These are phyloP conservation scores for Ranitomeya imitator DNA, from an alignment of 2,113 vertebrate species.

Conservation along the genomic window DNA sequence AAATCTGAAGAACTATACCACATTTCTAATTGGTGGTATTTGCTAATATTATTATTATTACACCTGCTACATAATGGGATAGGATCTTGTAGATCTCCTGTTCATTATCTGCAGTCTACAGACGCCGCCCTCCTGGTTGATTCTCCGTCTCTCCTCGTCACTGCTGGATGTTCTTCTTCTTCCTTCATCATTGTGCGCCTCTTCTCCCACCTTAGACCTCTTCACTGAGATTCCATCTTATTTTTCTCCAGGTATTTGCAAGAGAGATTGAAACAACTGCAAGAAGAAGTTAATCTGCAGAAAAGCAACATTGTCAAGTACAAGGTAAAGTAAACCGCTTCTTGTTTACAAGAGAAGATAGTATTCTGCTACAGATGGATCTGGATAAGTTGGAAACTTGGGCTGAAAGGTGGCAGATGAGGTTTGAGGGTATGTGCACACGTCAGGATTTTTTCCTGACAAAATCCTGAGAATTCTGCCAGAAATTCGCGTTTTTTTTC, in stretches of 20 bases:
- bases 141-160: neutral
- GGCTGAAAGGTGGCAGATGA: no score
- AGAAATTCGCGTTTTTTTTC: no score
- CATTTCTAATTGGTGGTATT: no score
- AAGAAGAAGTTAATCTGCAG: constrained; percentile 89
- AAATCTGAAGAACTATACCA: no score
- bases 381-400: no score
- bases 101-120: constrained; percentile 12
- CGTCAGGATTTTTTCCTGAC: no score
- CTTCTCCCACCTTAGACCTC: neutral
- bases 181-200: neutral
- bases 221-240: constrained; percentile 7
- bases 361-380: no score
- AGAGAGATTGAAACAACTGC: constrained; percentile 89
- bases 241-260: constrained; percentile 87
- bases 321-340: constrained; percentile 74
- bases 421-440: no score
- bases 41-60: no score
- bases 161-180: neutral
- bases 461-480: no score
- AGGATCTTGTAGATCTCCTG: neutral
- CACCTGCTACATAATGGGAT: no score
- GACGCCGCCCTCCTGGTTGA: neutral
- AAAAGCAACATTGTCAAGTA: constrained; percentile 92
- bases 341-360: no score